Percentiles rank a stretch among this genome's conserved stretches.
phyloP scores from a whole-genome alignment of 2,113 vertebrate genomes.

The Gasterosteus nipponicus region DNA sequence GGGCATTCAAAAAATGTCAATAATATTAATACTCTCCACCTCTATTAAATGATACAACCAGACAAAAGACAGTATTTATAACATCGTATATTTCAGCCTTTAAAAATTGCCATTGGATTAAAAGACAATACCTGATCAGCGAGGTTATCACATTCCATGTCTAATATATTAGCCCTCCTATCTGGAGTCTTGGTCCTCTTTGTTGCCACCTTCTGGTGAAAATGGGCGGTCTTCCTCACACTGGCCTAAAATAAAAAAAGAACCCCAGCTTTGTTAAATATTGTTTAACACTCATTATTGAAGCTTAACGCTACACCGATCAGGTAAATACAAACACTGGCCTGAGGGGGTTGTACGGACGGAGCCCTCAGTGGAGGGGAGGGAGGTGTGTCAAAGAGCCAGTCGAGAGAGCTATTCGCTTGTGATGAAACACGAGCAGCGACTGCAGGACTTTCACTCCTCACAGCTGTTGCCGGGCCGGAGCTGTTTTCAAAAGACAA shows the following conservation, averaged over 20 bases:
- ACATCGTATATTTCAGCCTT: background rate
- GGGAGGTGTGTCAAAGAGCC: slow-evolving; percentile 55
- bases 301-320: background rate
- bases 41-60: background rate
- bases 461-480: background rate
- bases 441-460: slow-evolving; percentile 1
- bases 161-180: slow-evolving; percentile 42
- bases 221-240: background rate
- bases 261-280: slow-evolving; percentile 1
- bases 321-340: background rate
- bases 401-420: slow-evolving; percentile 56
- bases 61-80: background rate
- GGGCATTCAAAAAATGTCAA: background rate
- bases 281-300: background rate
- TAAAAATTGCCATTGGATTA: background rate
- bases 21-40: background rate
- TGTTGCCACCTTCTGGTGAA: slow-evolving; percentile 12
- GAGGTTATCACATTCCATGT: slow-evolving; percentile 74
- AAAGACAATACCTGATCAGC: slow-evolving; percentile 71
- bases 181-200: slow-evolving; percentile 37
- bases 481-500: slow-evolving; percentile 15
- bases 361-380: slow-evolving; percentile 8
- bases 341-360: slow-evolving; percentile 7
- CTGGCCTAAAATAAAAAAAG: slow-evolving; percentile 29
- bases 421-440: background rate